Percentiles rank a stretch among this genome's conserved stretches.
phyloP scores from a whole-genome alignment of 1,140 invertebrate genomes.

The Drepana arcuata region DNA sequence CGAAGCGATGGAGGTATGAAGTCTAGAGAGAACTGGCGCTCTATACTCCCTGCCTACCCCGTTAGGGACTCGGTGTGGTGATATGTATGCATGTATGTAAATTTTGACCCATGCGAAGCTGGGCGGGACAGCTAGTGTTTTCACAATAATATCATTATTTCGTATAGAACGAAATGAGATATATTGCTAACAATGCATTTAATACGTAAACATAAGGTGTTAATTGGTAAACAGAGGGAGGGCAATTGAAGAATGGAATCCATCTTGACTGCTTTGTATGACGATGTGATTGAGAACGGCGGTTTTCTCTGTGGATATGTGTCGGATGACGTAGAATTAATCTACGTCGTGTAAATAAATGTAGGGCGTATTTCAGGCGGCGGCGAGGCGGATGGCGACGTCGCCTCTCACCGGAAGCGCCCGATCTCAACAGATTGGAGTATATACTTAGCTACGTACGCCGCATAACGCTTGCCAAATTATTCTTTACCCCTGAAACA shows the following conservation, averaged over 20 bases:
- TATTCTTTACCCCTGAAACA: slow-evolving; percentile 29
- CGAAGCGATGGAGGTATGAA: too few relatives aligned
- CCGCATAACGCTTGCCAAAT: slow-evolving; percentile 32
- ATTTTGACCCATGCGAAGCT: too few relatives aligned
- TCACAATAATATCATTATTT: too few relatives aligned
- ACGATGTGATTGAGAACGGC: slow-evolving; percentile 36
- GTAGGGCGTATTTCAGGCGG: slow-evolving; percentile 37
- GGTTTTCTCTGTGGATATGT: slow-evolving; percentile 30
- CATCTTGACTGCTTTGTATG: slow-evolving; percentile 15
- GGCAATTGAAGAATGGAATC: slow-evolving; percentile 6
- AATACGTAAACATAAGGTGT: slow-evolving; percentile 9
- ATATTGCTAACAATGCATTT: slow-evolving; percentile 10
- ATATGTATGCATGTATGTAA: too few relatives aligned
- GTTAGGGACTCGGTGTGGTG: too few relatives aligned
- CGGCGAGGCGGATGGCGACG: slow-evolving; percentile 24
- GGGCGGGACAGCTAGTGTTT: too few relatives aligned
- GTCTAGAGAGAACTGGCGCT: too few relatives aligned
- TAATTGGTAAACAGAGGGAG: too few relatives aligned
- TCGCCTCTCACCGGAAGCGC: slow-evolving; percentile 23
- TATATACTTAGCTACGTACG: slow-evolving; percentile 14
- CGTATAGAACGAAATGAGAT: too few relatives aligned
- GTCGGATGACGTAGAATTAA: slow-evolving; percentile 49
- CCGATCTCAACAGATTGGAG: slow-evolving; percentile 32
- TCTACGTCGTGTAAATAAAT: slow-evolving; percentile 54
- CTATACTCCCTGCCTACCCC: too few relatives aligned